Evolutionary conservation across 2,113 vertebrate species (phyloP), one percentile per base, ranked within the genome.

Genomic region (Campylomormyrus tamandua): DNA sequence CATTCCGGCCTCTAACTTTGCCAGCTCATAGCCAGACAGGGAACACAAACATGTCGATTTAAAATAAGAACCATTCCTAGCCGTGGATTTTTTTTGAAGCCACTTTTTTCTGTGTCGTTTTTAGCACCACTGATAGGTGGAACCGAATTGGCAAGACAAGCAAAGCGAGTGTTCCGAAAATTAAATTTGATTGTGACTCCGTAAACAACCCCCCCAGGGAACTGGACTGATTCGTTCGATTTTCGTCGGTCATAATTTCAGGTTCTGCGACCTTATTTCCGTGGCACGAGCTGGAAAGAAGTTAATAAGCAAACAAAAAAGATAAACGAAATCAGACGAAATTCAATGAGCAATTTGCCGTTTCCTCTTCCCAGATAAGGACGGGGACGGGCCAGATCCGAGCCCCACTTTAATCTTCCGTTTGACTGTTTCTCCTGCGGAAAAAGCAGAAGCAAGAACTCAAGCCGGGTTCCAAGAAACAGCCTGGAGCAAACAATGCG

Each of bases 311-410:
- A 77, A 80, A 80, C 35, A 80, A 80, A 80, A 70, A 35, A 42
- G 70, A 80, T 39, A 80, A 80, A 80, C 8, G 13, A 80, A 70
- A 80, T 80, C 74, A 80, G 74, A 58, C 31, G 45, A 27, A 98
- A 98, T 92, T 98, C 97, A 17, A 98, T 98, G 24, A 98, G 97
- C 94, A 98, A 96, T 93, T 98, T 98, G 89, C 97, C 97, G 0
- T 97, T 98, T 88, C 97, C 97, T 89, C 97, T 96, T 88, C 98
- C 96, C 96, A 98, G 97, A 92, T 97, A 98, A 45, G 97, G 98
- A 0, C 0, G 31, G 97, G 97, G 94, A 98, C 95, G 2, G 98
- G 98, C 91, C 98, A 95, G 91, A 98, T 98, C 90, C 97, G 97
- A 77, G 97, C 97, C 87, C 98, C 97, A 0, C 98, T 98, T 92